phyloP scores from a whole-genome alignment of 2,888 invertebrate species.

The Scrobipalpa costella region DNA sequence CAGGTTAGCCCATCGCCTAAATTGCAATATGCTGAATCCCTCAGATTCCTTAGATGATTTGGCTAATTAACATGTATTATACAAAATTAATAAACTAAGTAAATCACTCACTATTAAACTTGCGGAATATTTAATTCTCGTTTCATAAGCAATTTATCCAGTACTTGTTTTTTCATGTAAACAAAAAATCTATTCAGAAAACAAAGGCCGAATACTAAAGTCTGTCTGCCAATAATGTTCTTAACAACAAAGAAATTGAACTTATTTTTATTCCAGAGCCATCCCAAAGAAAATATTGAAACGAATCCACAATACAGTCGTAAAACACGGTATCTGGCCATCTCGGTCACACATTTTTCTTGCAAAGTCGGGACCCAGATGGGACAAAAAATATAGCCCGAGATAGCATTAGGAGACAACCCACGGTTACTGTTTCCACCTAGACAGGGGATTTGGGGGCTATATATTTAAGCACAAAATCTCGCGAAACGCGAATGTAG shows the following conservation, averaged over 20 bases:
- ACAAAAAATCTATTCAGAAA: background rate
- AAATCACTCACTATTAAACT: too few species aligned
- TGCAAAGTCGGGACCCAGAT: slow-evolving; percentile 37
- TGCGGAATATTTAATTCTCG: too few species aligned
- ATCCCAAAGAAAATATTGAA: slow-evolving; percentile 8
- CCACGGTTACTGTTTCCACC: slow-evolving; percentile 23
- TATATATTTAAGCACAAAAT: background rate
- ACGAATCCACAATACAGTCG: slow-evolving; percentile 26
- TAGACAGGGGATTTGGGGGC: slow-evolving; percentile 15
- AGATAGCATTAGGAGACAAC: slow-evolving; percentile 32
- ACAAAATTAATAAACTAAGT: too few species aligned
- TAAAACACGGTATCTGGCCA: slow-evolving; percentile 32
- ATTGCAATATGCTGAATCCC: too few species aligned
- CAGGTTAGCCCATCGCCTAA: too few species aligned
- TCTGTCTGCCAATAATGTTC: background rate
- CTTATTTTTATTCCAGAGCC: slow-evolving; percentile 3
- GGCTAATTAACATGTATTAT: too few species aligned
- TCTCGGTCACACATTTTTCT: slow-evolving; percentile 41
- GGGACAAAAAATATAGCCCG: slow-evolving; percentile 46
- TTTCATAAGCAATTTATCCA: too few species aligned
- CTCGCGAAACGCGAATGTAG: background rate
- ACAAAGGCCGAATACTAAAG: background rate
- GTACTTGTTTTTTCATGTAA: background rate
- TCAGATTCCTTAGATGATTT: too few species aligned
- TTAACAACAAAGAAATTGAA: background rate